Base-by-base conservation (phyloP, 2,888 invertebrate species). In the Drosophila anomalata region DNA sequence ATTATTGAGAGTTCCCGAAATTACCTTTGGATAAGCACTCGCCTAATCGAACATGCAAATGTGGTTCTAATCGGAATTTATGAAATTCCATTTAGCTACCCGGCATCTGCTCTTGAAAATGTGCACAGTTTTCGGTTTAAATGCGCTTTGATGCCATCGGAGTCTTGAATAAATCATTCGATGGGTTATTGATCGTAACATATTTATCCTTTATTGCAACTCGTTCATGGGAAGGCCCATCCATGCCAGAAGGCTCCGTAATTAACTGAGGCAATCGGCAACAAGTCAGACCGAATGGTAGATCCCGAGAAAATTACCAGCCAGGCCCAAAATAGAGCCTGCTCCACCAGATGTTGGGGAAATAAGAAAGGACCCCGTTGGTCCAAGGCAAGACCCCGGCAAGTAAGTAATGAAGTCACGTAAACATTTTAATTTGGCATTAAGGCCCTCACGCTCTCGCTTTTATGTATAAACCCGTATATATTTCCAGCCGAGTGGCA, bases 381-480 rank as follows among this genome's bases (percentile, higher is more conserved):
- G 5, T 39, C 33, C n/a, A 47, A 42, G 42, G 33, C 53, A 47
- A 54, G 33, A 24, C 22, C 22, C 22, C 46, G 42, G 66, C 57
- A 66, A 66, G 76, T 78, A 55, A 62, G 65, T 79, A 83, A 86
- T 88, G 87, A 88, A 86, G 87, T 84, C 84, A 84, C 84, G 84
- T 84, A 75, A 83, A 67, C 78, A 83, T 83, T 84, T 84, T 83
- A 84, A 86, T 80, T 86, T 86, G 74, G 60, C 63, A 84, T 84
- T 88, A 88, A 76, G 78, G 74, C 68, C 78, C 73, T 47, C n/a
- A 52, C 59, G 36, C 12, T 11, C 54, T 33, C 53, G 17, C 29
- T 53, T 53, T 42, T 29, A 50, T 47, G 46, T 31, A 41, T 29
- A 29, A 29, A 29, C 29, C 9, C 29, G 17, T 33, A 9, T 26